Conservation (phyloP, 1,140 invertebrate genomes). For the Aphis craccivora region DNA sequence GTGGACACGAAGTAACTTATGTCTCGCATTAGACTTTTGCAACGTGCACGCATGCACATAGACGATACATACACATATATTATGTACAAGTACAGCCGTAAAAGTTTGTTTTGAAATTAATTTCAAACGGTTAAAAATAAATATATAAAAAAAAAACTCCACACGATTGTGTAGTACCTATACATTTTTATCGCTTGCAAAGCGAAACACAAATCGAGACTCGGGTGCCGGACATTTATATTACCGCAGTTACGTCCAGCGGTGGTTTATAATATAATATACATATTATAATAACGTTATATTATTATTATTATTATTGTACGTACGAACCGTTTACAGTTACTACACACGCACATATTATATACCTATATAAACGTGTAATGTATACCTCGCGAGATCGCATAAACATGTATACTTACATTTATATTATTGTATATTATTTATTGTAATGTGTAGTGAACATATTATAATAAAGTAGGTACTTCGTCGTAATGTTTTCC, state of each 20-base stretch:
- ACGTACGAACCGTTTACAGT: not conserved
- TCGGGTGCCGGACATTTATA: conserved; percentile 15
- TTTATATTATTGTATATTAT: not conserved
- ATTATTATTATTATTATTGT: no score
- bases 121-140: not conserved
- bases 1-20: not conserved
- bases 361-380: not conserved
- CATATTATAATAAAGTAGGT: not conserved
- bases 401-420: not conserved
- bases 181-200: not conserved
- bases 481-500: not conserved
- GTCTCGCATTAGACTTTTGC: not conserved
- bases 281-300: not conserved
- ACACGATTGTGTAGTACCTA: not conserved
- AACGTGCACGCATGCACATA: no score
- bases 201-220: not conserved
- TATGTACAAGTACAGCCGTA: not conserved
- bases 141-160: not conserved
- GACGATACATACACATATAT: not conserved
- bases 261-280: not conserved
- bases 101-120: not conserved
- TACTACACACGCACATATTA: not conserved
- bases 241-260: not conserved
- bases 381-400: not conserved
- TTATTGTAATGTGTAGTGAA: not conserved